Evolutionary conservation across 2,888 invertebrate genomes (phyloP), one percentile per base, ranked within the genome.

Genomic region (Strigamia crassipes): DNA sequence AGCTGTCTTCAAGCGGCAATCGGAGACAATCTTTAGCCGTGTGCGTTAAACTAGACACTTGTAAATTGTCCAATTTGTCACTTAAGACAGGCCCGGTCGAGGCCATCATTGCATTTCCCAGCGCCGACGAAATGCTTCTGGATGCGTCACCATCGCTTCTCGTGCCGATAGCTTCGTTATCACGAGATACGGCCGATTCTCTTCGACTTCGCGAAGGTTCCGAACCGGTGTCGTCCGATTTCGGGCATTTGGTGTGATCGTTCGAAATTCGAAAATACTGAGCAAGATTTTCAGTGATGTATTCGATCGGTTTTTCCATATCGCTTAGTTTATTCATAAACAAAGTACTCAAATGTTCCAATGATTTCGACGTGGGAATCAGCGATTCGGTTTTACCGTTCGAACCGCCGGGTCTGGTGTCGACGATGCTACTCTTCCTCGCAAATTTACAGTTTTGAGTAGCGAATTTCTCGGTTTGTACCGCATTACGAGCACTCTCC

Each of bases 291-390:
- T 31, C 78, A 23, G 80, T 80, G 34, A 82, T 80, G 41, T 41
- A 82, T 79, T 82, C 82, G 15, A 82, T 79, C 3, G 82, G 82
- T 46, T 61, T 78, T 41, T 81, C 81, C 13, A 82, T 27, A 21
- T 82, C 82, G n/a, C 78, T 78, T 21, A 82, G 34, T 21, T 77
- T 81, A 27, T 66, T 80, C 15, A 81, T 56, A 78, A 83, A 79
- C 8, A 83, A 31, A 78, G 61, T 82, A 31, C 83, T 83, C 15
- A 83, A 73, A 34, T 82, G 83, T 66, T 83, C 83, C 21, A 83
- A 73, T 6, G 83, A 83, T 10, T 46, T 34, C 13, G 83, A 83
- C 18, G 66, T 56, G 21, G 82, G 82, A 23, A 83, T 31, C 9
- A 23, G 15, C 13, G 42, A 51, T 31, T 38, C 78, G n/a, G 41